Conservation (phyloP, 2,888 invertebrate species). For the Dolichomitus sp. region DNA sequence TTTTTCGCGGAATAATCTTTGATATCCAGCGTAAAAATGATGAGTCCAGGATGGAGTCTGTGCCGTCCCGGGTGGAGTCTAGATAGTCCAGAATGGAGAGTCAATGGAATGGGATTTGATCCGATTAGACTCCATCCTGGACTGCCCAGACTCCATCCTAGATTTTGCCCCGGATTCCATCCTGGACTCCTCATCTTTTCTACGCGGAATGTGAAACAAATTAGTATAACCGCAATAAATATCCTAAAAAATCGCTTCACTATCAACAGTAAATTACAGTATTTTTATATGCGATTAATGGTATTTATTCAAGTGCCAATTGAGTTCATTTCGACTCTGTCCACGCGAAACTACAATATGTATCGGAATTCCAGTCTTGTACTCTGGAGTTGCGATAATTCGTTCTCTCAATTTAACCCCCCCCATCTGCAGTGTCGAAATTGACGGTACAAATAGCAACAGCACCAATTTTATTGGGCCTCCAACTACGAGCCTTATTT, state of each 20-base stretch:
- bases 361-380: slow-evolving; percentile 27
- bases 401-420: slow-evolving; percentile 55
- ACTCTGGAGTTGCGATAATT: slow-evolving; percentile 18
- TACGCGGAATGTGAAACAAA: too few species aligned
- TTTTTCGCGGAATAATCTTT: background rate
- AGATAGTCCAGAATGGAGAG: too few species aligned
- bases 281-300: background rate
- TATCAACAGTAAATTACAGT: background rate
- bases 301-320: slow-evolving; percentile 28
- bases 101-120: too few species aligned
- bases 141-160: too few species aligned
- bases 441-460: slow-evolving; percentile 23
- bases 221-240: too few species aligned
- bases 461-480: slow-evolving; percentile 59
- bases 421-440: slow-evolving; percentile 40
- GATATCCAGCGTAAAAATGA: too few species aligned
- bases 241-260: background rate
- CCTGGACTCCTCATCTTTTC: too few species aligned
- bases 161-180: too few species aligned
- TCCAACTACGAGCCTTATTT: slow-evolving; percentile 65
- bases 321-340: background rate
- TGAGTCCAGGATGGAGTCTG: too few species aligned
- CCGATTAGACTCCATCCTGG: too few species aligned
- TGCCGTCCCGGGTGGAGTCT: too few species aligned
- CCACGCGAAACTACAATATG: background rate